Evolutionary conservation across 92 coral and sea anemone species (phyloP).

Genomic region (Zoanthus gigantus): DNA sequence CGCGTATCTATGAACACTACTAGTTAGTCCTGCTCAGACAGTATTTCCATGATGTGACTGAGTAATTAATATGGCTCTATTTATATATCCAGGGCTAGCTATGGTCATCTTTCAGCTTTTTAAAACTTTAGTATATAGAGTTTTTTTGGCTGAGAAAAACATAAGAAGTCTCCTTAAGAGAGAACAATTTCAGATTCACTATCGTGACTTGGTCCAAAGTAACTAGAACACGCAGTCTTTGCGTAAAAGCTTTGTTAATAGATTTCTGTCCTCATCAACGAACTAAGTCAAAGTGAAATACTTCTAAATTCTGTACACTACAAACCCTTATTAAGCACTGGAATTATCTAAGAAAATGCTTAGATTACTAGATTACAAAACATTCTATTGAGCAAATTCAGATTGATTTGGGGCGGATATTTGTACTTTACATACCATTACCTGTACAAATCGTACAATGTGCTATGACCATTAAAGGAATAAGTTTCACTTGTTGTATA

Average conservation of each 20-base stretch:
- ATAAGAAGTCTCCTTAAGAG: neutral
- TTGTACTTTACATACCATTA: neutral
- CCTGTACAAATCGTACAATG: neutral
- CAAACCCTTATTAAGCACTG: neutral
- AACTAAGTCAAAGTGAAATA: neutral
- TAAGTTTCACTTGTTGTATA: neutral
- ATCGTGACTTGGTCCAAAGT: neutral
- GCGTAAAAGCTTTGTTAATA: neutral
- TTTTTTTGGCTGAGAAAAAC: neutral
- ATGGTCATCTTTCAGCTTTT: neutral
- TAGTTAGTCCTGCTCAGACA: slow-evolving; percentile 1
- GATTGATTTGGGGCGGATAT: neutral
- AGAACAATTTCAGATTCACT: neutral
- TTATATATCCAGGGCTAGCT: neutral
- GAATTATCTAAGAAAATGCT: neutral
- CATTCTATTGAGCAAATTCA: neutral
- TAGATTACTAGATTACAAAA: neutral
- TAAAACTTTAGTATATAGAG: neutral
- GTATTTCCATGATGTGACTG: slow-evolving; percentile 21
- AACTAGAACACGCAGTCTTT: neutral
- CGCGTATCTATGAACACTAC: neutral
- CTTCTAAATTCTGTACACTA: neutral
- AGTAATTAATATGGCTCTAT: slow-evolving; percentile 19
- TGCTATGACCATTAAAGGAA: neutral
- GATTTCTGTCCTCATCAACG: neutral